Conservation (phyloP, 2,888 invertebrate genomes). For the Brachyopa scutellaris region DNA sequence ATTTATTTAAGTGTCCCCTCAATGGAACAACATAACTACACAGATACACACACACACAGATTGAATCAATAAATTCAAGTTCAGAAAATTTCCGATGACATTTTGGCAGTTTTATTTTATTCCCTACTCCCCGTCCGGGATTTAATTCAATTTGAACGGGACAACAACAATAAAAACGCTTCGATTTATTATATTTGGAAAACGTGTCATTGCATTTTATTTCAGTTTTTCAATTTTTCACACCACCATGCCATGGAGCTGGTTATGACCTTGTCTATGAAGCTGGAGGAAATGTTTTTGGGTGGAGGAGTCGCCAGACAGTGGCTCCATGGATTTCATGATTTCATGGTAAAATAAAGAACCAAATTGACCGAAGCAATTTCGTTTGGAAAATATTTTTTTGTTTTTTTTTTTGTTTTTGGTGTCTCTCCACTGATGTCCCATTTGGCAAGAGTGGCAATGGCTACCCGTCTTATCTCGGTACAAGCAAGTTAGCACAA, state of each 20-base stretch:
- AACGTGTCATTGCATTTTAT: constrained; percentile 69
- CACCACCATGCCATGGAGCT: constrained; percentile 32
- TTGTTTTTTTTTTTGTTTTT: background rate
- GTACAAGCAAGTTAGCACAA: constrained; percentile 34
- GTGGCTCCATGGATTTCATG: background rate
- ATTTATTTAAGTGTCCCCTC: background rate
- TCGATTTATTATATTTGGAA: constrained; percentile 57
- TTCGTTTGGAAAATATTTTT: constrained; percentile 17
- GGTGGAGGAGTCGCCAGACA: background rate
- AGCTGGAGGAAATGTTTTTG: constrained; percentile 31
- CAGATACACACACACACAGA: constrained; percentile 18
- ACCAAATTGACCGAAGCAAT: constrained; percentile 32
- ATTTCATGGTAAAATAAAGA: constrained; percentile 22
- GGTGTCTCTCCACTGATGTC: background rate
- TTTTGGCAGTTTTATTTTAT: constrained; percentile 67
- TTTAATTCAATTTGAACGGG: constrained; percentile 26
- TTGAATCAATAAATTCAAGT: constrained; percentile 70
- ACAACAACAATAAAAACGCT: constrained; percentile 40
- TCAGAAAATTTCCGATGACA: constrained; percentile 54
- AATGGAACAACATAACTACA: constrained; percentile 7
- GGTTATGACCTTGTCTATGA: constrained; percentile 65
- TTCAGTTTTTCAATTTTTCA: too few relatives aligned
- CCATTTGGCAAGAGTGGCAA: constrained; percentile 29
- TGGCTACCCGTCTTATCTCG: constrained; percentile 47
- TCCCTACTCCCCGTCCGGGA: background rate